phyloP scores from a whole-genome alignment of 2,888 invertebrate genomes.

The Drosophila yooni region DNA sequence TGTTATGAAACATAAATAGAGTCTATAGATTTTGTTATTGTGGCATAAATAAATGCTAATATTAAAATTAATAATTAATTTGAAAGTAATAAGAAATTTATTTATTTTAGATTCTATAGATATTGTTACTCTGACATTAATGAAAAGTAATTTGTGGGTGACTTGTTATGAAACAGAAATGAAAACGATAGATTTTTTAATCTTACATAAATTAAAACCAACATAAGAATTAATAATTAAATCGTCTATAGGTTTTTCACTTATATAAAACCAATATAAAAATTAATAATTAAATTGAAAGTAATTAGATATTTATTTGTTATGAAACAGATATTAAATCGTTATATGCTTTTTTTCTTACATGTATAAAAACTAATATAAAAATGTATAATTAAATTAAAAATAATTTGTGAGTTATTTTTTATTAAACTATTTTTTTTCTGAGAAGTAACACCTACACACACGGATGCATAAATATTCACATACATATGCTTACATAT shows the following conservation, averaged over 20 bases:
- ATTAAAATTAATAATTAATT: not conserved
- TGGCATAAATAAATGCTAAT: not conserved
- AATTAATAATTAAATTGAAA: not conserved
- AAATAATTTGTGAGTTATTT: not conserved
- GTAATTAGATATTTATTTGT: no score
- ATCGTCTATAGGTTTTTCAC: not conserved
- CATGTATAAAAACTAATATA: not conserved
- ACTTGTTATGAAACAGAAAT: not conserved
- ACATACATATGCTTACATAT: not conserved
- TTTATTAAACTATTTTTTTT: not conserved
- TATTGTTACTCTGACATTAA: no score
- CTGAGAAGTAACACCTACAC: not conserved
- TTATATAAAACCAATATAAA: not conserved
- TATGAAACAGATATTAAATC: not conserved
- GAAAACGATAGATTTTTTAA: not conserved
- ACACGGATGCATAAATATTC: not conserved
- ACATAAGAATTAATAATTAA: not conserved
- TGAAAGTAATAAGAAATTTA: not conserved
- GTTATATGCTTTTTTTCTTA: not conserved
- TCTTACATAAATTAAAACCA: not conserved
- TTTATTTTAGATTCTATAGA: not conserved
- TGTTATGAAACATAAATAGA: not conserved
- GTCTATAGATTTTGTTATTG: not conserved
- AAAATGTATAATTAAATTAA: not conserved
- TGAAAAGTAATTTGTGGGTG: not conserved